Conservation (phyloP, 2,797 vertebrate species). For the Glyptemys insculpta region DNA sequence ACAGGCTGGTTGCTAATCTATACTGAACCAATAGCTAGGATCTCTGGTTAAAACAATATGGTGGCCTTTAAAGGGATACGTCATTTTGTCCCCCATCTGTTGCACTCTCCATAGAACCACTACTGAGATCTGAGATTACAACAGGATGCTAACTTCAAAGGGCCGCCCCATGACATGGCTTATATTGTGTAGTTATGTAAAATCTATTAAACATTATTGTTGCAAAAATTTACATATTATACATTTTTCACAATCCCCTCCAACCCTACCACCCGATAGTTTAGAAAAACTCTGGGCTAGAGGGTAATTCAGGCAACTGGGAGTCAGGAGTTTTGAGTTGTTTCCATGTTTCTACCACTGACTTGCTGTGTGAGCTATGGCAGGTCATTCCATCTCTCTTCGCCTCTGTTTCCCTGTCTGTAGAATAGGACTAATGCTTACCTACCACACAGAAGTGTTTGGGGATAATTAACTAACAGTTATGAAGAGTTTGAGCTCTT, state of each 20-base stretch:
- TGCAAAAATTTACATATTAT: background rate
- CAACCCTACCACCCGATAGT: accelerated
- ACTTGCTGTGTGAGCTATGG: accelerated
- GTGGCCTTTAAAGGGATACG: background rate
- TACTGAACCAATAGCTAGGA: background rate
- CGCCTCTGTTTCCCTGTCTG: background rate
- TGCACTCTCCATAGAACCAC: background rate
- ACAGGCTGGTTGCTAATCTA: background rate
- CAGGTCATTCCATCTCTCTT: background rate
- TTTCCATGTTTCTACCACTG: background rate
- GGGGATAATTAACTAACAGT: background rate
- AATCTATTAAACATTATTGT: background rate
- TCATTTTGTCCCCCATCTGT: constrained; percentile 25
- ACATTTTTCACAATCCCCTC: accelerated
- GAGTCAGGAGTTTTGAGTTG: accelerated
- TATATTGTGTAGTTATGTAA: background rate
- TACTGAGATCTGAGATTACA: background rate
- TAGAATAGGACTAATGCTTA: background rate
- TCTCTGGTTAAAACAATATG: background rate
- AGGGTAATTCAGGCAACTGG: background rate
- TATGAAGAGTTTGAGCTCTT: background rate
- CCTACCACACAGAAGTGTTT: background rate
- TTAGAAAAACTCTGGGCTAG: background rate
- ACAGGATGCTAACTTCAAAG: background rate
- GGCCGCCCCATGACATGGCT: background rate